phyloP scores from a whole-genome alignment of 2,888 invertebrate genomes.

The Thecophora atra region DNA sequence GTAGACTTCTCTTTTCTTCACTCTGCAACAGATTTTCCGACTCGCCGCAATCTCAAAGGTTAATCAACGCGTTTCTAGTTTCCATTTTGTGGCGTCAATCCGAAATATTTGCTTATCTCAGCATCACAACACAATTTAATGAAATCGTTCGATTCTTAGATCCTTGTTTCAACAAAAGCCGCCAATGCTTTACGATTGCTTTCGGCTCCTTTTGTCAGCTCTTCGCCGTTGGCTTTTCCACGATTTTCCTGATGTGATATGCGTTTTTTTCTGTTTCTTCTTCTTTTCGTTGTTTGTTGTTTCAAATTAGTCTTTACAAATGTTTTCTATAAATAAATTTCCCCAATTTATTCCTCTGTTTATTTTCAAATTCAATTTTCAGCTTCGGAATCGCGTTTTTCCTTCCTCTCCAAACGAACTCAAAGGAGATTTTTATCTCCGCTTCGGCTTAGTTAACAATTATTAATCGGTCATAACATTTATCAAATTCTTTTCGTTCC shows the following conservation, averaged over 20 bases:
- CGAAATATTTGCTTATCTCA: constrained; percentile 14
- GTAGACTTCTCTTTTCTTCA: background rate
- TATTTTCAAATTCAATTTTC: background rate
- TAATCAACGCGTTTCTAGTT: background rate
- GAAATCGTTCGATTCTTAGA: constrained; percentile 21
- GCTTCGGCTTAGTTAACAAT: constrained; percentile 44
- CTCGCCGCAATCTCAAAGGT: constrained; percentile 28
- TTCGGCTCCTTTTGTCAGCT: background rate
- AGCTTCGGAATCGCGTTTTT: background rate
- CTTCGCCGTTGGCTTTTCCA: constrained; percentile 7
- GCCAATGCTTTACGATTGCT: constrained; percentile 12
- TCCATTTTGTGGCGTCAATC: background rate
- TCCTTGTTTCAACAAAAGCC: background rate
- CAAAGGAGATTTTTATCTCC: constrained; percentile 33
- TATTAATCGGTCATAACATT: constrained; percentile 52
- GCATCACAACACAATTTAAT: background rate
- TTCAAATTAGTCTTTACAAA: constrained; percentile 29
- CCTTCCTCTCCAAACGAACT: background rate
- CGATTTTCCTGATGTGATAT: background rate
- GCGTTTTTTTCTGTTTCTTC: background rate
- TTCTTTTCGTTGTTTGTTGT: constrained; percentile 17
- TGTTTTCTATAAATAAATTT: constrained; percentile 21
- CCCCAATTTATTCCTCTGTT: constrained; percentile 1
- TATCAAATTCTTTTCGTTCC: constrained; percentile 41
- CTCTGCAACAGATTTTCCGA: background rate